Evolutionary conservation across 2,888 invertebrate genomes (phyloP).

Genomic region (Coelinius sp.): DNA sequence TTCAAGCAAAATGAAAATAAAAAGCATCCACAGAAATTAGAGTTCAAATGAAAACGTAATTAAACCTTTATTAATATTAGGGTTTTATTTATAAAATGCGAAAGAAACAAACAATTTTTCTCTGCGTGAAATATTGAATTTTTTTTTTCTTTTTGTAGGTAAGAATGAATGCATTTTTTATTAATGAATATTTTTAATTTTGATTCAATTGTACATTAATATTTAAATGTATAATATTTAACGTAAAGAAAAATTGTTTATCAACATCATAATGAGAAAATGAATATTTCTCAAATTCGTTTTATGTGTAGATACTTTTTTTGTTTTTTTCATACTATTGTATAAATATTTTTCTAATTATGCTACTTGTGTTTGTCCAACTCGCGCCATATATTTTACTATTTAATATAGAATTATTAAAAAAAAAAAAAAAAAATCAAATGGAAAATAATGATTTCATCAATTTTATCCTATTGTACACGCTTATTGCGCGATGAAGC

Average conservation of each 20-base stretch:
- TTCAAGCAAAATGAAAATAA: neutral
- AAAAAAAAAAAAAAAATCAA: constrained; percentile 26
- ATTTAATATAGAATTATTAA: constrained; percentile 18
- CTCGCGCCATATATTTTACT: constrained; percentile 28
- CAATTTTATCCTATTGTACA: constrained; percentile 31
- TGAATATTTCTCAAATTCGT: constrained; percentile 9
- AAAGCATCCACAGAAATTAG: constrained; percentile 9
- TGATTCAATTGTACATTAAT: neutral
- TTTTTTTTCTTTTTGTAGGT: neutral
- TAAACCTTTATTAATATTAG: neutral
- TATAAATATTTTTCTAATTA: constrained; percentile 52
- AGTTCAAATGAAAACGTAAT: constrained; percentile 10
- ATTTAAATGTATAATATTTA: neutral
- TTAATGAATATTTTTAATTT: neutral
- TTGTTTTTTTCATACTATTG: constrained; percentile 39
- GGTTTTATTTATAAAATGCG: neutral
- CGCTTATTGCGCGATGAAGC: constrained; percentile 43
- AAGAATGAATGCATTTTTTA: constrained; percentile 3
- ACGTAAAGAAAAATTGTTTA: constrained; percentile 28
- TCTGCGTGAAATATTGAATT: neutral
- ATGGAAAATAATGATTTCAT: constrained; percentile 15
- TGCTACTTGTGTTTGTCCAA: constrained; percentile 29
- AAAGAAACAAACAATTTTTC: neutral
- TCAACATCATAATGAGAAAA: constrained; percentile 40
- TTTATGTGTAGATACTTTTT: constrained; percentile 28